Conservation (phyloP, 2,113 vertebrate genomes). For the Dendrocopos noguchii region DNA sequence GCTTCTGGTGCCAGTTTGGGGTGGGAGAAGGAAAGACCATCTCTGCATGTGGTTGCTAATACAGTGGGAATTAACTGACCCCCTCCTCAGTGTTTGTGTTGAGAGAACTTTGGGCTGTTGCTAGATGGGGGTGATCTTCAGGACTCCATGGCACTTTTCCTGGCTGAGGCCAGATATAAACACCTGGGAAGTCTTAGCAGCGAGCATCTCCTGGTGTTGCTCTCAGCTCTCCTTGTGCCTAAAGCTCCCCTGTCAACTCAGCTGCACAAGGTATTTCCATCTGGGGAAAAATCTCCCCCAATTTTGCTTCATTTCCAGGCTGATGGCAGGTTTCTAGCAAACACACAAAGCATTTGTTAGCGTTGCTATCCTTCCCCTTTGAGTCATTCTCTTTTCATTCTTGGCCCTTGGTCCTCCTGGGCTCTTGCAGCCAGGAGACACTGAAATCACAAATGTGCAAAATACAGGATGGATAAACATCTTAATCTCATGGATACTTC, state of each 20-base stretch:
- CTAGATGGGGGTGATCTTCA: not conserved
- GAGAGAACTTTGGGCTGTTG: not conserved
- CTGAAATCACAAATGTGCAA: not conserved
- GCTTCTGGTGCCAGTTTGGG: not conserved
- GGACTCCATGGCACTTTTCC: not conserved
- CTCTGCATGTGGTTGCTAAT: fast-evolving
- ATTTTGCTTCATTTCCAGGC: not conserved
- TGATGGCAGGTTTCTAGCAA: constrained; percentile 48
- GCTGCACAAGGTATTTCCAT: not conserved
- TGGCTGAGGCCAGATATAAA: not conserved
- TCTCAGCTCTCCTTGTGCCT: not conserved
- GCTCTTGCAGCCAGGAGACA: constrained; percentile 20
- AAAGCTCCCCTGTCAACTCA: not conserved
- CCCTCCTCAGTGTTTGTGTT: not conserved
- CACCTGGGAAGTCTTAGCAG: not conserved
- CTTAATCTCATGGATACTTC: constrained; percentile 49
- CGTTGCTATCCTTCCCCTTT: not conserved
- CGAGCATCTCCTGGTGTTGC: not conserved
- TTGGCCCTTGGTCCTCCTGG: constrained; percentile 22
- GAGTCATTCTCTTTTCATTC: not conserved
- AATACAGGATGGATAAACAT: constrained; percentile 51
- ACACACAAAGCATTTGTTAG: not conserved
- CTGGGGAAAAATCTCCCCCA: not conserved
- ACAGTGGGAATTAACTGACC: not conserved
- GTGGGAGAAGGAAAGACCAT: not conserved